Evolutionary conservation across 2,888 invertebrate species (phyloP), one percentile per base, ranked within the genome.

Genomic region (Unio pictorum): DNA sequence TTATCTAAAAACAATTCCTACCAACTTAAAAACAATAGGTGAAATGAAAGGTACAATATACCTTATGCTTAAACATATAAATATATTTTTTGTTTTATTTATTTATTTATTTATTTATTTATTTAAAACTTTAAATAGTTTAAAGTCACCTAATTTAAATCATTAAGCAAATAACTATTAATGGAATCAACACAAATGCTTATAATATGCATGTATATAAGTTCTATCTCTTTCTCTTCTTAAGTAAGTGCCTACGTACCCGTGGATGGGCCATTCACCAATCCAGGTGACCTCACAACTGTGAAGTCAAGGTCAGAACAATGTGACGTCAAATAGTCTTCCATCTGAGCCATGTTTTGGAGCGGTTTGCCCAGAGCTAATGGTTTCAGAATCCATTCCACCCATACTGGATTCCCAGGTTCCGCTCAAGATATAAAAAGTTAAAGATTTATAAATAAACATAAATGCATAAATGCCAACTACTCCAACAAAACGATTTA

Each of bases 231-330:
- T 30, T 23, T 45, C 54, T 64, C 55, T 28, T 20, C 5, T 45
- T 61, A n/a, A 4, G 18, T n/a, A 28, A 23, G 26, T 45, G 34
- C 7, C 18, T 58, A 26, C 67, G 54, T 69, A 86, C 85, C 84
- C 65, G 79, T 71, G n/a, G 80, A 69, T 26, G 81, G 79, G 11
- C 69, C 67, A 63, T 83, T 74, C 3, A 67, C 72, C 4, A 88
- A 75, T 28, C 83, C 81, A 8, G 87, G 85, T 18, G 87, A 86
- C 60, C 83, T 73, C 17, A 88, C 87, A 28, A 86, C 78, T 1
- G 88, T 88, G 69, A 80, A 88, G 66, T 84, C 81, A 55, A 88
- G 76, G 72, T 87, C 88, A 30, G 71, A 63, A 68, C 86, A 85
- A 18, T 84, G 76, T 3, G 74, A 73, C 8, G 71, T 55, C 28